These are phyloP conservation scores for Drosophila simulans DNA, from an alignment of 1,140 invertebrate genomes.

Conservation along the genomic window DNA sequence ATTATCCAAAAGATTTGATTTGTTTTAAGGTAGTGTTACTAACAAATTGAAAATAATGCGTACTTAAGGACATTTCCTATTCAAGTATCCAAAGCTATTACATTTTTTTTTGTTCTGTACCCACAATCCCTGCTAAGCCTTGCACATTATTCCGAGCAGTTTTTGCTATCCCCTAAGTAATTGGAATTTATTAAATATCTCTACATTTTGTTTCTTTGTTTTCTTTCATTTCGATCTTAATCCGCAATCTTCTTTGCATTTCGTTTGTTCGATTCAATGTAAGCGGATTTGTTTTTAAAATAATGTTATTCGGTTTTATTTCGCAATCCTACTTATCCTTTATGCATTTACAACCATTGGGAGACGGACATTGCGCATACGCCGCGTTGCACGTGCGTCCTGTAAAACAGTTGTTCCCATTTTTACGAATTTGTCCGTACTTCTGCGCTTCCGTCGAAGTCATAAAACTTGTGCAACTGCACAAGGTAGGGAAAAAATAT, in stretches of 20 bases:
- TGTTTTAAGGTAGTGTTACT: not conserved
- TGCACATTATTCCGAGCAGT: not conserved
- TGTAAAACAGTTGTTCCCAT: slow-evolving; percentile 60
- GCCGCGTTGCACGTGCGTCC: slow-evolving; percentile 69
- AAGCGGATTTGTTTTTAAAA: slow-evolving; percentile 11
- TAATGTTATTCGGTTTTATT: slow-evolving; percentile 28
- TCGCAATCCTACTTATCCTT: slow-evolving; percentile 35
- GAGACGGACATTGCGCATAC: slow-evolving; percentile 58
- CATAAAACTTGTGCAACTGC: slow-evolving; percentile 51
- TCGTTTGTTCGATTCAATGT: not conserved
- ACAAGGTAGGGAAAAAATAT: slow-evolving; percentile 33
- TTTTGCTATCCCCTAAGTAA: slow-evolving; percentile 13
- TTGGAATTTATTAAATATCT: slow-evolving; percentile 4
- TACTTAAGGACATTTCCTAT: not conserved
- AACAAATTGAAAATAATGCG: too few species aligned
- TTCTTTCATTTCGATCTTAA: slow-evolving; percentile 14
- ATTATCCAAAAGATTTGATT: not conserved
- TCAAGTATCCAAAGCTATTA: not conserved
- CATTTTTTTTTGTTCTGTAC: not conserved
- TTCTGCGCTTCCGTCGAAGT: slow-evolving; percentile 19
- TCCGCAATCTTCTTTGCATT: slow-evolving; percentile 19
- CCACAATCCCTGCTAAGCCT: slow-evolving; percentile 2
- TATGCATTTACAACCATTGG: slow-evolving; percentile 38
- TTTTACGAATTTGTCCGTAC: not conserved
- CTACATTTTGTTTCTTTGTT: not conserved